Evolutionary conservation across 1,140 invertebrate genomes (phyloP), one percentile per base, ranked within the genome.

Genomic region (Nilaparvata lugens): DNA sequence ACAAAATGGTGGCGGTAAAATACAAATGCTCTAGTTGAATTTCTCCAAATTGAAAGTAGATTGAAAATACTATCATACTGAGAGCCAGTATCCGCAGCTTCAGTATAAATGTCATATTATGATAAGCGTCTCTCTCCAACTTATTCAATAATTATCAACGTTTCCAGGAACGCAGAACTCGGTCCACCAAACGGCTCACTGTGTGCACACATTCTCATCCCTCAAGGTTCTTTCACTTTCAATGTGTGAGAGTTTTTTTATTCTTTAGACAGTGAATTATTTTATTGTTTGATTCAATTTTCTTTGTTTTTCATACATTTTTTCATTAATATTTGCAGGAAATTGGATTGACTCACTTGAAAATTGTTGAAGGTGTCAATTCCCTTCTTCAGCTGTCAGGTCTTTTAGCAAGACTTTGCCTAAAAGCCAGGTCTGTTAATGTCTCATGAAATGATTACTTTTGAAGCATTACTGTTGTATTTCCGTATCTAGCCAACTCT

Each of bases 291-390:
- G 24, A 19, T 2, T 35, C 2, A 28, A 35, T 2, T 60, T 54
- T 38, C 9, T 48, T 43, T 51, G 13, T 43, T 23, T 40, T 14
- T 9, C 4, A 45, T 38, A 35, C 56, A 60, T 58, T 60, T 58
- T 69, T 64, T 56, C 65, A 52, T 64, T 67, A 64, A 63, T 66
- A 71, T 64, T 80, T 79, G 64, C 70, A 94, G 81, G 92, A 97
- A 81, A 93, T 98, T 70, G 95, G 95, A 4, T 73, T 88, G 25
- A 92, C 91, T 2, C 95, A 98, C 73, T 80, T 96, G 81, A 83
- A 87, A 69, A 89, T 97, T 57, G 85, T 89, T 0, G 91, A 96
- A 75, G 96, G 96, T 52, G 78, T 94, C 0, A 83, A 82, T 51
- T 89, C 92, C 18, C 76, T 96, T 48, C 75, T 98, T 52, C 96